phyloP scores from a whole-genome alignment of 2,113 vertebrate species.

The Dryoscopus gambensis region DNA sequence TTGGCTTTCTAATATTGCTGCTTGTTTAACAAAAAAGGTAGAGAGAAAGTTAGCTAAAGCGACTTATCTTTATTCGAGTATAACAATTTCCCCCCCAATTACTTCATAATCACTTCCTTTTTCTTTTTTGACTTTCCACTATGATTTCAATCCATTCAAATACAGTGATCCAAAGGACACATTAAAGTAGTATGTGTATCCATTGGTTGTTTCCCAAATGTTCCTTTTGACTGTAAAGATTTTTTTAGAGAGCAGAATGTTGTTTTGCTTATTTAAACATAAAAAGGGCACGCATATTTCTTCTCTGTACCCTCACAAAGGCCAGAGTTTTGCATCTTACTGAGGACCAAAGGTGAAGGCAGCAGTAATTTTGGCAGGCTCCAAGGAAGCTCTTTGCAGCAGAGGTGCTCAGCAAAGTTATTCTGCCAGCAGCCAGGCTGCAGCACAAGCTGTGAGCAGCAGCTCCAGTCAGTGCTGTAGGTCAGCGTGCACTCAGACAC shows the following conservation, averaged over 20 bases:
- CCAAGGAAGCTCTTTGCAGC: background rate
- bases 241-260: background rate
- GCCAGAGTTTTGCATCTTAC: background rate
- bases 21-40: background rate
- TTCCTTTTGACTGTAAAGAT: background rate
- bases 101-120: background rate
- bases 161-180: background rate
- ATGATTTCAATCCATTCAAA: background rate
- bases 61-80: background rate
- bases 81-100: background rate
- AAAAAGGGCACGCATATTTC: background rate
- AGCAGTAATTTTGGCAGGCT: background rate
- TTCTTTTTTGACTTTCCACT: background rate
- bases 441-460: background rate
- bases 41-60: background rate
- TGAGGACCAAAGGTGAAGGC: background rate
- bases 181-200: background rate
- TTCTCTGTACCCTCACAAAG: background rate
- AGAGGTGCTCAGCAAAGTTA: background rate
- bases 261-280: background rate
- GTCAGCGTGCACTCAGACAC: background rate
- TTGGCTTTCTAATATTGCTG: background rate
- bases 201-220: background rate
- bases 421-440: background rate
- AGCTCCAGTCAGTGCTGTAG: background rate